A percentile compares a stretch with the other conserved stretches of the same genome.
phyloP scores from a whole-genome alignment of 2,888 invertebrate species.

The Trichacis sp. region DNA sequence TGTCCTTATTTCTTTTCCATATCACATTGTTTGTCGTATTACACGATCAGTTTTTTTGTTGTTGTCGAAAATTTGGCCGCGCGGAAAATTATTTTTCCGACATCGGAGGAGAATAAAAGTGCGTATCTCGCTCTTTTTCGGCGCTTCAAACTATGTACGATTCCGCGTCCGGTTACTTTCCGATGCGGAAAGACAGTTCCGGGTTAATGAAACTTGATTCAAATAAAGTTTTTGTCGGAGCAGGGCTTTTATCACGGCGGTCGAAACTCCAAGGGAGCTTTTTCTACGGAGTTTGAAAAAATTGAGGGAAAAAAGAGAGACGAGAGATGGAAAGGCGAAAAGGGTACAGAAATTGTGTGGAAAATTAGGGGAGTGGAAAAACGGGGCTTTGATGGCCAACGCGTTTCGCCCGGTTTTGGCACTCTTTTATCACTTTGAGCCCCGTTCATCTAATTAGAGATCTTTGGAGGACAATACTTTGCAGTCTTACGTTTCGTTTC shows the following conservation, averaged over 20 bases:
- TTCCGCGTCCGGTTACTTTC: not conserved
- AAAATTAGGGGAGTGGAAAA: too few species aligned
- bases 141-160: not conserved
- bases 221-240: slow-evolving; percentile 1
- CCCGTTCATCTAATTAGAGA: not conserved
- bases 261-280: slow-evolving; percentile 2
- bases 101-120: too few species aligned
- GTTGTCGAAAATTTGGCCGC: slow-evolving; percentile 1
- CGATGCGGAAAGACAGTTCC: not conserved
- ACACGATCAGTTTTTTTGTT: too few species aligned
- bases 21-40: slow-evolving; percentile 37
- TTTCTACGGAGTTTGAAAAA: slow-evolving; percentile 1
- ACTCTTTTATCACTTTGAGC: slow-evolving; percentile 3
- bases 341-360: not conserved
- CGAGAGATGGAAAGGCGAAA: slow-evolving; percentile 4
- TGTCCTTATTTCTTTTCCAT: slow-evolving; percentile 59
- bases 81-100: too few species aligned
- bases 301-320: not conserved
- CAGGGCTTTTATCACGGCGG: slow-evolving; percentile 9
- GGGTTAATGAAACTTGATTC: slow-evolving; percentile 3
- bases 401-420: too few species aligned
- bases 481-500: too few species aligned
- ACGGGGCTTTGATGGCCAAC: slow-evolving; percentile 1
- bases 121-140: not conserved
- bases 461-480: not conserved